Base-by-base conservation (phyloP, 2,113 vertebrate species). In the Excalfactoria chinensis region DNA sequence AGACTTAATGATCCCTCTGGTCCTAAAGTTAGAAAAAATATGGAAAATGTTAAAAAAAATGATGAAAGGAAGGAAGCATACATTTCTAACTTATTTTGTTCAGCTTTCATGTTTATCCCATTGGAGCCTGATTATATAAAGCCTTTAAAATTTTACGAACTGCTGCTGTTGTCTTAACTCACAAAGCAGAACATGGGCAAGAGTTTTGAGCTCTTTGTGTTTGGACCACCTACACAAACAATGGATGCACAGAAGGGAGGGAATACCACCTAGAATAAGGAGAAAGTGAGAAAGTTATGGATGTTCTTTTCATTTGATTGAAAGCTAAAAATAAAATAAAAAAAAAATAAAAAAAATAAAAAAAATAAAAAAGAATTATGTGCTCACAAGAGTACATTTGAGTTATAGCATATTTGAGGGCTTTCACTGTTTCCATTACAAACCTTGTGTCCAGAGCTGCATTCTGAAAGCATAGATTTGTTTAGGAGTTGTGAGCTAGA, bases 371-470 rank as follows among this genome's bases (percentile, higher is more conserved):
- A 59, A 76, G 76, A 44, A 2, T 0, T 4, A 13, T 67, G 6
- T 25, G 44, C 60, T 78, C 2, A 0, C 56, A 78, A n/a, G 13
- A 10, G 6, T 63, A 3, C 0, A 0, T 51, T 32, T 32, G 19
- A 73, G 16, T 68, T 73, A 51, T 9, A 13, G 9, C 60, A 53
- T 30, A 9, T 71, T 78, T 69, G n/a, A 87, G 8, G 28, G 25
- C 5, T 84, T 74, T 18, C 18, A 21, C 13, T 73, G 17, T 18
- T 84, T 26, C 9, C 26, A 34, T 64, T 75, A 44, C 66, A 49
- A 55, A 22, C 4, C 28, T 7, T 8, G 30, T 16, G 12, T 69
- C 34, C 77, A 91, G 20, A 88, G 23, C 5, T 15, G 19, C 40
- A 63, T 22, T 21, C n/a, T 58, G 40, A 84, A 90, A 83, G 25